Base-by-base conservation (phyloP, 2,797 vertebrate genomes). In the Miichthys miiuy region DNA sequence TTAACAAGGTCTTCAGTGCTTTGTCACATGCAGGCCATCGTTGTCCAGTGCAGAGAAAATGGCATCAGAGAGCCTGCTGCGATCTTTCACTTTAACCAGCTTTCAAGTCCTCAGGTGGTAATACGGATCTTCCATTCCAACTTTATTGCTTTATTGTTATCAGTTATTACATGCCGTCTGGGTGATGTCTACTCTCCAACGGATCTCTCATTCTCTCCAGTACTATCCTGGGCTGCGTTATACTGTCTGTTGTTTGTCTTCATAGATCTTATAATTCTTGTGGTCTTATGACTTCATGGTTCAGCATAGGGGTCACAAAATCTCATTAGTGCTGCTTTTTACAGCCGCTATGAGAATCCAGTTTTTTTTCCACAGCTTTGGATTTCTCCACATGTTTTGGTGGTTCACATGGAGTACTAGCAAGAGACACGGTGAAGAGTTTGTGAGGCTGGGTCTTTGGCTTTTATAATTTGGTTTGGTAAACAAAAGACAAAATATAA, bases 91-190 rank as follows among this genome's bases (percentile, higher is more conserved):
- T 72, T 75, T 61, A 68, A 70, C 66, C 48, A 30, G 52, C 83
- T 58, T 67, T 68, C 69, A 56, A 56, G 86, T 92, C 92, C 92
- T 92, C 85, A 83, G 91, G 89, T 78, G 20, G 86, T 82, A 87
- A 93, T 91, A 82, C 57, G 60, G 75, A 66, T 85, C 87, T 87
- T 92, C 91, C 87, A 84, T 92, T 92, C 82, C 86, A 87, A 87
- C 83, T 91, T 94, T 93, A 94, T 92, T 93, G 88, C 90, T n/a
- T n/a, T n/a, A n/a, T n/a, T 70, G 82, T 89, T 92, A 90, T 88
- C 88, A 86, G 88, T 90, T 89, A 93, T 93, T 92, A 87, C 84
- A 84, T 38, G 72, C 65, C 71, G 66, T 80, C 75, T 74, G 61
- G 76, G 79, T 74, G 74, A 90, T 79, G 82, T 87, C 83, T 80